phyloP scores from a whole-genome alignment of 2,797 vertebrate genomes.

The Carcharodon carcharias region DNA sequence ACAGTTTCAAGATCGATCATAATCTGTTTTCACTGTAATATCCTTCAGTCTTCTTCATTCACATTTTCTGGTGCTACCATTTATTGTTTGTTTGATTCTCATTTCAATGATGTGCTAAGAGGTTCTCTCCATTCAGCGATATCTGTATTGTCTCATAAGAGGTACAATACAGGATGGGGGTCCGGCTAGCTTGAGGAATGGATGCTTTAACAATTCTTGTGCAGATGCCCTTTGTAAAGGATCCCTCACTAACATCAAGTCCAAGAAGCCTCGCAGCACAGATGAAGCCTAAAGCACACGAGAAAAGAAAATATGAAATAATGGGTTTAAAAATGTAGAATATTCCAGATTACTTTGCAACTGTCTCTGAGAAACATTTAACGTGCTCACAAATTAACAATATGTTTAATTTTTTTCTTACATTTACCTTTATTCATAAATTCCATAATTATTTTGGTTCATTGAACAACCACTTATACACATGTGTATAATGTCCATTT shows the following conservation, averaged over 20 bases:
- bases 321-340: not conserved
- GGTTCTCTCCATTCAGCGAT: conserved; percentile 65
- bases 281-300: conserved; percentile 73
- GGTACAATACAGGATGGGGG: conserved; percentile 91
- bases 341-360: not conserved
- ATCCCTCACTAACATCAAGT: conserved; percentile 91
- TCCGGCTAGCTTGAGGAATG: conserved; percentile 86
- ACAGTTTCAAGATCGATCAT: not conserved
- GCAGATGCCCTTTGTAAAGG: conserved; percentile 88
- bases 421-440: not conserved
- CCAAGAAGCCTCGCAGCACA: conserved; percentile 81
- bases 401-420: not conserved
- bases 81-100: conserved; percentile 44
- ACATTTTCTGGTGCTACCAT: conserved; percentile 44
- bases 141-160: conserved; percentile 94
- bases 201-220: conserved; percentile 82
- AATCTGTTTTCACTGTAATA: conserved; percentile 60
- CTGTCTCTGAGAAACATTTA: not conserved
- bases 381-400: not conserved
- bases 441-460: not conserved
- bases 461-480: not conserved
- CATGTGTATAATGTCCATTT: not conserved
- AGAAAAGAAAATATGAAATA: not conserved
- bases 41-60: conserved; percentile 54
- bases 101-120: not conserved